These are phyloP conservation scores for Psephotus haematonotus DNA, from an alignment of 2,113 vertebrate species.

Conservation along the genomic window DNA sequence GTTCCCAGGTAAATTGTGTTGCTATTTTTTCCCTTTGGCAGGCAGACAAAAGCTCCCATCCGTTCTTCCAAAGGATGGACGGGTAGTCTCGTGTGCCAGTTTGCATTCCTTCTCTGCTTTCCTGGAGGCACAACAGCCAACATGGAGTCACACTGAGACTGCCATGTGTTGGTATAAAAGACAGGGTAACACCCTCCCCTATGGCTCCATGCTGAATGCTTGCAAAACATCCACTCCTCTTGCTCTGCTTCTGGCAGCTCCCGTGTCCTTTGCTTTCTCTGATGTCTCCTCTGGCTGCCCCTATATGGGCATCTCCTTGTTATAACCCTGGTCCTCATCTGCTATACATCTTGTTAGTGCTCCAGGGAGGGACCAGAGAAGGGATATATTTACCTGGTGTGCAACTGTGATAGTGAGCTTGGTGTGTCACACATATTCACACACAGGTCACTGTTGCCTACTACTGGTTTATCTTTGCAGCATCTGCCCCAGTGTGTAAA, in stretches of 20 bases:
- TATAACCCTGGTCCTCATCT: background rate
- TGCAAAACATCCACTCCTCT: background rate
- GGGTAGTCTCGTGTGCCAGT: background rate
- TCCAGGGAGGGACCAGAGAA: background rate
- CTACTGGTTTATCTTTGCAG: background rate
- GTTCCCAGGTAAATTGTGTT: constrained; percentile 40
- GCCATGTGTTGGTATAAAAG: background rate
- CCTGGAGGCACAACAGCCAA: background rate
- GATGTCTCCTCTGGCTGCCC: background rate
- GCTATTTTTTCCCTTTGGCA: constrained; percentile 5
- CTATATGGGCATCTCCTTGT: background rate
- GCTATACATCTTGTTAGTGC: background rate
- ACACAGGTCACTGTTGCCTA: background rate
- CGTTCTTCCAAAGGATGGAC: background rate
- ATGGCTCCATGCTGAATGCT: background rate
- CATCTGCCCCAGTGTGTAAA: fast-evolving
- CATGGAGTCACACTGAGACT: background rate
- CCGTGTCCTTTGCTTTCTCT: background rate
- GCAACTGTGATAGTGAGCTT: background rate
- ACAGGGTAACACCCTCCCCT: background rate
- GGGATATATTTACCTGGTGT: background rate
- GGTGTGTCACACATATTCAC: fast-evolving
- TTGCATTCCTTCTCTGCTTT: background rate
- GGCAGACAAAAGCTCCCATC: background rate
- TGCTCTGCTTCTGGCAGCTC: background rate